Base-by-base conservation (phyloP, 2,113 vertebrate species). In the Pleuronectes platessa region DNA sequence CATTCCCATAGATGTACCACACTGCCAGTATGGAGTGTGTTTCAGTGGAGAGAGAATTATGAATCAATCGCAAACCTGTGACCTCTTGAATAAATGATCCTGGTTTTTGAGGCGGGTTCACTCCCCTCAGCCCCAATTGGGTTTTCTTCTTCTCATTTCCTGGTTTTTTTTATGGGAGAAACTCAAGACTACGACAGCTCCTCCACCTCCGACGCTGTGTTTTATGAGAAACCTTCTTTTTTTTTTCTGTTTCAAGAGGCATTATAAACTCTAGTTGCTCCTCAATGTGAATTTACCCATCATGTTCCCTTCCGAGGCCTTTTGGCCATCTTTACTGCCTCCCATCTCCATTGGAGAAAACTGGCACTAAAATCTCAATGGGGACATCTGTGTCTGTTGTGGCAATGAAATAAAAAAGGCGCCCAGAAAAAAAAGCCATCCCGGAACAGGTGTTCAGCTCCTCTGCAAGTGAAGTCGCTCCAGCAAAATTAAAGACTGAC, bases 341-440 rank as follows among this genome's bases (percentile, higher is more conserved):
- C 68, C 24, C 60, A 73, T 83, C 81, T 84, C 82, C 59, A 81
- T 40, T 77, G 85, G 76, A 79, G 75, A 84, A 85, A 88, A 79
- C 80, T 89, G 82, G 64, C 81, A 91, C 81, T 91, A 92, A 91
- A 93, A 92, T 86, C 86, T 92, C 84, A 87, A 93, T 83, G 77
- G 89, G 88, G 81, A 90, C 90, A 90, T 89, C 90, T 90, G 90
- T 82, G 88, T 88, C 86, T 86, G 86, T 65, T 66, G 84, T 60
- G 31, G 76, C 83, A 83, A 81, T 83, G 62, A 90, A 88, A 92
- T 90, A 86, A 87, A 88, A 85, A 59, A 31, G 1, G 27, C n/a
- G 51, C 45, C 68, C 65, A 51, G 1, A n/a, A 69, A 23, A 69
- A 63, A 51, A 13, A 51, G 53, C 87, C 24, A 75, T 90, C 69